These are phyloP conservation scores for Perca schrenkii DNA, from an alignment of 2,113 vertebrate genomes.

Conservation along the genomic window DNA sequence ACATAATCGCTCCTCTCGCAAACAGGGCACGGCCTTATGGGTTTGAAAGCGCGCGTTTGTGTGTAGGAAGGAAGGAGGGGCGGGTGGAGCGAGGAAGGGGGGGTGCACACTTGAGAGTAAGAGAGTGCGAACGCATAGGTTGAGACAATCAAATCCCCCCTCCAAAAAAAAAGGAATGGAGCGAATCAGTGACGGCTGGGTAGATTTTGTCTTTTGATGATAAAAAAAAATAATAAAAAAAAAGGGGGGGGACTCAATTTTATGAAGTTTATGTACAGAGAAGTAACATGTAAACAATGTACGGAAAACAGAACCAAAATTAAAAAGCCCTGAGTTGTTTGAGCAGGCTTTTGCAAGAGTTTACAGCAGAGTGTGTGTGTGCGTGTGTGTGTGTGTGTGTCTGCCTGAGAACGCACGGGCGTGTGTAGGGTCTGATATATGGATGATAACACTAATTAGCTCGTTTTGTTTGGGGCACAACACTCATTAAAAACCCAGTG, in stretches of 20 bases:
- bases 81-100: no score
- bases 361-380: slow-evolving; percentile 1
- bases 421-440: slow-evolving; percentile 85
- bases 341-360: slow-evolving; percentile 26
- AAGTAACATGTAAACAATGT: slow-evolving; percentile 6
- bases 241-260: not conserved
- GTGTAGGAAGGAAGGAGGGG: not conserved
- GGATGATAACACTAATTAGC: slow-evolving; percentile 89
- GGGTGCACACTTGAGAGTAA: slow-evolving; percentile 18
- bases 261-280: not conserved
- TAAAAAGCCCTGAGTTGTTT: slow-evolving; percentile 17
- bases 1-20: slow-evolving; percentile 77
- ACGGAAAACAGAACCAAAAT: not conserved
- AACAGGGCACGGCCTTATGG: slow-evolving; percentile 69
- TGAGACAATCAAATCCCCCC: slow-evolving; percentile 44
- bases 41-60: slow-evolving; percentile 46
- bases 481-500: slow-evolving; percentile 89
- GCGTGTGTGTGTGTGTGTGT: slow-evolving; percentile 48
- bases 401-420: slow-evolving; percentile 68
- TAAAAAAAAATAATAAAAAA: not conserved
- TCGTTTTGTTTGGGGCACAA: slow-evolving; percentile 89
- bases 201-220: slow-evolving; percentile 3
- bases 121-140: slow-evolving; percentile 27
- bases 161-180: slow-evolving; percentile 9
- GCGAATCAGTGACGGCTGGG: slow-evolving; percentile 16